Conservation (phyloP, 2,113 vertebrate genomes). For the Chelonoidis abingdonii region DNA sequence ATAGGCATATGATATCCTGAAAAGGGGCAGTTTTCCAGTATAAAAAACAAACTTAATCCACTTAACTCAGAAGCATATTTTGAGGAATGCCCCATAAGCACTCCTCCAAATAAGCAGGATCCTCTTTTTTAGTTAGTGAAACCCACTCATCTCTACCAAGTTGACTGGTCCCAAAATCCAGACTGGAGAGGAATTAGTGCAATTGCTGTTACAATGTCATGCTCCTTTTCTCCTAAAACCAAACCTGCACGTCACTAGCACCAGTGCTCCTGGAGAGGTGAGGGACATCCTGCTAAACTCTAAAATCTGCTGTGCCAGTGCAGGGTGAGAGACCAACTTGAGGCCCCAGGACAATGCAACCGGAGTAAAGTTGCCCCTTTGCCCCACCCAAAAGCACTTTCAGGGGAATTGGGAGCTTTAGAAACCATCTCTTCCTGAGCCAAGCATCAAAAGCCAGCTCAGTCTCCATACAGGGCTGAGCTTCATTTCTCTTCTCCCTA, state of each 20-base stretch:
- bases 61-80: conserved; percentile 51
- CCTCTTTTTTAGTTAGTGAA: conserved; percentile 35
- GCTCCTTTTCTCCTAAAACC: background rate
- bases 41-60: conserved; percentile 67
- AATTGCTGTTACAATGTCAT: background rate
- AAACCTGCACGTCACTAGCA: background rate
- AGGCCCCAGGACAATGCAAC: background rate
- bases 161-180: background rate
- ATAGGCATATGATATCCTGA: conserved; percentile 24
- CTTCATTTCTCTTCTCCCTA: background rate
- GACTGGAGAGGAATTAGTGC: background rate
- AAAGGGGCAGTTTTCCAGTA: conserved; percentile 58
- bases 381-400: background rate
- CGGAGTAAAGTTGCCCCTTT: background rate
- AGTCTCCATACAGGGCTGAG: background rate
- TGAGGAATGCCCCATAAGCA: conserved; percentile 28
- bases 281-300: background rate
- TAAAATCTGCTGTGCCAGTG: background rate
- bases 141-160: conserved; percentile 29
- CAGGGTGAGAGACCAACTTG: background rate
- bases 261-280: background rate
- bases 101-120: conserved; percentile 53
- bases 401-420: background rate
- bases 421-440: background rate
- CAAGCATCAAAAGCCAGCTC: background rate